phyloP scores from a whole-genome alignment of 2,888 invertebrate species.

The Amblyjoppa fuscipennis region DNA sequence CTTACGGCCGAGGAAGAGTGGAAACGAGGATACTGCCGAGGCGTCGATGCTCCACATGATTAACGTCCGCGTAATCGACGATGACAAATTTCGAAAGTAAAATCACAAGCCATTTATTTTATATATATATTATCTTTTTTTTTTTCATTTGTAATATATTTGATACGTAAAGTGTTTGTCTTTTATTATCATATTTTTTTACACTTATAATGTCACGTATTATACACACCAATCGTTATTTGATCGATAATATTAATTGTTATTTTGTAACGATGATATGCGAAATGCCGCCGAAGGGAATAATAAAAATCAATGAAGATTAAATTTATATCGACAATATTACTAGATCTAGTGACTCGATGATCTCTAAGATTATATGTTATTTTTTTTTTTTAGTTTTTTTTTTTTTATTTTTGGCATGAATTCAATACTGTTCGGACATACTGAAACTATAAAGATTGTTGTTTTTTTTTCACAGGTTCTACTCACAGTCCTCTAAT shows the following conservation, averaged over 20 bases:
- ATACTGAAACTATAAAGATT: conserved; percentile 25
- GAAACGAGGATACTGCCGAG: conserved; percentile 78
- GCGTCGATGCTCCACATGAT: conserved; percentile 75
- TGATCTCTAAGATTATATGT: conserved; percentile 29
- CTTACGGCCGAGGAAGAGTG: conserved; percentile 75
- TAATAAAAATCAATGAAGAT: conserved; percentile 64
- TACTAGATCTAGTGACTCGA: conserved; percentile 45
- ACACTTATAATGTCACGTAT: conserved; percentile 63
- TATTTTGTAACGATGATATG: conserved; percentile 62
- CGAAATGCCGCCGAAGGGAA: conserved; percentile 64
- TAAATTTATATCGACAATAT: conserved; percentile 31
- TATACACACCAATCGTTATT: conserved; percentile 60
- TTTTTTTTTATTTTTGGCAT: conserved; percentile 46
- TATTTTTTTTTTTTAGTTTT: not conserved
- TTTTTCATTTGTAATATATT: conserved; percentile 64
- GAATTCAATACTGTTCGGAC: conserved; percentile 59
- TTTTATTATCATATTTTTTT: conserved; percentile 51
- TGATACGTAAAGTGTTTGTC: conserved; percentile 65
- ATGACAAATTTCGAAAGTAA: conserved; percentile 7
- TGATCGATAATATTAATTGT: conserved; percentile 56
- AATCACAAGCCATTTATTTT: conserved; percentile 17
- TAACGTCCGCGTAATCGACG: not conserved
- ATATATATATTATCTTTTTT: conserved; percentile 45
- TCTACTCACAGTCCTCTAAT: conserved; percentile 40
- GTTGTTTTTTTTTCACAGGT: conserved; percentile 24